Evolutionary conservation across 2,888 invertebrate genomes (phyloP).

Genomic region (Gisinianus flammeolus): DNA sequence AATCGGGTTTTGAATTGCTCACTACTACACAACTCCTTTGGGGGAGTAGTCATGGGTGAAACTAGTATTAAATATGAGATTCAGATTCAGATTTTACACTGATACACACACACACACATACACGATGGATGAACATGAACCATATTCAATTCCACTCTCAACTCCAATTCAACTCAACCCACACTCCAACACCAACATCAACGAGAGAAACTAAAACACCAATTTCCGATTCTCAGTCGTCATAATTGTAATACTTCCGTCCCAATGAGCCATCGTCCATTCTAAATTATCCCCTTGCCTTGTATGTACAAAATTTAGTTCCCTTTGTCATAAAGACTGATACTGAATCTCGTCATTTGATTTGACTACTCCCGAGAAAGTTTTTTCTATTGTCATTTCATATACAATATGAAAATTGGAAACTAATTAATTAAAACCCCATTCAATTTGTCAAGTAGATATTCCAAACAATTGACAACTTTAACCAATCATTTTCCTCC

Average conservation of each 20-base stretch:
- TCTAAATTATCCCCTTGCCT: not conserved
- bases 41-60: constrained; percentile 31
- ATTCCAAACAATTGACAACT: too few relatives aligned
- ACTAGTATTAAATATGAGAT: constrained; percentile 43
- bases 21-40: constrained; percentile 22
- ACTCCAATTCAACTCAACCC: not conserved
- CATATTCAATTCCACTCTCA: not conserved
- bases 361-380: not conserved
- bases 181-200: not conserved
- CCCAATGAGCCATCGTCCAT: not conserved
- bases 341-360: not conserved
- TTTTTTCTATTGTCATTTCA: not conserved
- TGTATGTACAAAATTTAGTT: not conserved
- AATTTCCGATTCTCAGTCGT: not conserved
- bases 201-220: not conserved
- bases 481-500: too few relatives aligned
- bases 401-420: not conserved
- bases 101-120: constrained; percentile 9
- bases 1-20: constrained; percentile 43
- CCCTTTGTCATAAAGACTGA: not conserved
- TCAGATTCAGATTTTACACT: constrained; percentile 13
- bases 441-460: too few relatives aligned
- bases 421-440: too few relatives aligned
- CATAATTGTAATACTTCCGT: not conserved
- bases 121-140: not conserved